Base-by-base conservation (phyloP, 2,113 vertebrate genomes). In the Catharus fuscescens region DNA sequence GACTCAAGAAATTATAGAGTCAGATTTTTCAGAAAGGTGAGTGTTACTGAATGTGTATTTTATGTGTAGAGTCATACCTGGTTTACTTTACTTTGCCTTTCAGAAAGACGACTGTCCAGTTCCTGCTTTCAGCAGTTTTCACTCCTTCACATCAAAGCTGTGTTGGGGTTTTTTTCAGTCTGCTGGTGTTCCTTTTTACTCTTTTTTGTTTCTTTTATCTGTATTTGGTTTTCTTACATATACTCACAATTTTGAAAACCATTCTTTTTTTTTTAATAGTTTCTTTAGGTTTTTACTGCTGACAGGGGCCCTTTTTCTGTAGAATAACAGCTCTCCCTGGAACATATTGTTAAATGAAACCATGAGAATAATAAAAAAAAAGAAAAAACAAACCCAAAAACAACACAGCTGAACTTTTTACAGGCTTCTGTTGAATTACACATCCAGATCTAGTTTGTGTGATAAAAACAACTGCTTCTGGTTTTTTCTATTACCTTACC, bases 1-100 rank as follows among this genome's bases (percentile, higher is more conserved):
- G 76, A 96, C 97, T 93, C 98, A 97, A 95, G 98, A 98, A 95
- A 98, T 98, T 86, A 97, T 98, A 96, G 98, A 99, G 80, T 97
- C 98, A 42, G 98, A 98, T 95, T 98, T 98, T 97, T 98, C 98
- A 92, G 98, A 99, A 94, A 98, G 98, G 98, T 99, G 89, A 98
- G 98, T 97, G 83, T 64, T 76, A 67, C 2, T 85, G 74, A 92
- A 78, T 61, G 5, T 72, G 12, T 29, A 20, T 74, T 38, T 59
- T 28, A 48, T 62, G 26, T 56, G 28, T 40, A 26, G 2, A 2
- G 28, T 88, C 19, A 23, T 23, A 40, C 24, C 21, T 88, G 31
- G 4, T 71, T 45, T 47, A 45, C 45, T 69, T 70, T 34, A 23
- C 14, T 71, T 52, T 65, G 48, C 36, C 67, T 19, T 88, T 57